phyloP scores from a whole-genome alignment of 2,888 invertebrate genomes.

The Acanthosepion esculentum region DNA sequence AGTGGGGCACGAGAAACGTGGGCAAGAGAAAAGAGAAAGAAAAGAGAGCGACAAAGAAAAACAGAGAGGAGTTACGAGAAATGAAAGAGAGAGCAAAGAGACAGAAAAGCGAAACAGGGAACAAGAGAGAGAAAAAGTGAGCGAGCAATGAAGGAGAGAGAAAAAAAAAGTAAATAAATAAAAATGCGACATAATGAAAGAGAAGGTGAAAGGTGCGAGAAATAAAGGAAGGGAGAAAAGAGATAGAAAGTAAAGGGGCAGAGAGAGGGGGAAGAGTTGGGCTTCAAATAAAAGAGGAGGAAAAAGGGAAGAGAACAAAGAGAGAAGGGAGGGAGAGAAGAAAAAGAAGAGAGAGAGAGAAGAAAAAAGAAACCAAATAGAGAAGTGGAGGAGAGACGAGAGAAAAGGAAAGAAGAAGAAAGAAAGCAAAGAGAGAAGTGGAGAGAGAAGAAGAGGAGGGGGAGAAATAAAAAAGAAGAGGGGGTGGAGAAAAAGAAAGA shows the following conservation, averaged over 20 bases:
- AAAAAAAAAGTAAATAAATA: background rate
- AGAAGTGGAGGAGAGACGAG: background rate
- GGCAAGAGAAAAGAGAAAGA: background rate
- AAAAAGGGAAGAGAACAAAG: background rate
- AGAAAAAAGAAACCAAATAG: background rate
- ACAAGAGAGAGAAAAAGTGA: background rate
- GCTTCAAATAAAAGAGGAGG: background rate
- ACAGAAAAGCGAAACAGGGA: background rate
- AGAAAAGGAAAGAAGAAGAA: background rate
- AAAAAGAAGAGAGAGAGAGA: constrained; percentile 47
- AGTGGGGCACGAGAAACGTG: background rate
- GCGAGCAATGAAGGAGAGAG: background rate
- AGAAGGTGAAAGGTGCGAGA: constrained; percentile 48
- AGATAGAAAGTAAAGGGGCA: background rate
- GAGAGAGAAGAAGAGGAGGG: constrained; percentile 47
- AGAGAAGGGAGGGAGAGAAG: constrained; percentile 10
- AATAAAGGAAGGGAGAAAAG: background rate
- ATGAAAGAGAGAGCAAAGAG: background rate
- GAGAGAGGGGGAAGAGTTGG: background rate
- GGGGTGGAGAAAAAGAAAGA: background rate
- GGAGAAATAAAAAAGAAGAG: constrained; percentile 25
- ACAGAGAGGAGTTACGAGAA: background rate
- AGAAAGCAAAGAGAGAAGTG: constrained; percentile 13
- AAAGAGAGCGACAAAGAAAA: background rate
- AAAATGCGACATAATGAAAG: background rate